A percentile compares a stretch with the other conserved stretches of the same genome.
Evolutionary conservation across 2,797 vertebrate genomes (phyloP).

Genomic region (Cygnus olor): DNA sequence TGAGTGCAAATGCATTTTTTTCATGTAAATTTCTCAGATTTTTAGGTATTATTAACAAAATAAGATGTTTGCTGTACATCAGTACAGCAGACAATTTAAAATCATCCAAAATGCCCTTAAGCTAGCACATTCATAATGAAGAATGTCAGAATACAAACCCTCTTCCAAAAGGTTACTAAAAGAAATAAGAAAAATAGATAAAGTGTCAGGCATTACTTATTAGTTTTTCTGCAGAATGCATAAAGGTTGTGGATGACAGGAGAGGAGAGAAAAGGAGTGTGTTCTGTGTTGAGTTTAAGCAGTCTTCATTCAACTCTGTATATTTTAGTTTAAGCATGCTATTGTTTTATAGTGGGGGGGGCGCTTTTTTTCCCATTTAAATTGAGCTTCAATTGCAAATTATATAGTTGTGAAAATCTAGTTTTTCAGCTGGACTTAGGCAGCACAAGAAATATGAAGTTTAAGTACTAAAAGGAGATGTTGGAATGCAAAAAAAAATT

Average conservation of each 20-base stretch:
- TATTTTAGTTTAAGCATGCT: neutral
- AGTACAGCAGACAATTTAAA: neutral
- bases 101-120: neutral
- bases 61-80: neutral
- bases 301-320: neutral
- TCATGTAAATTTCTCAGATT: neutral
- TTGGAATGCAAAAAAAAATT: neutral
- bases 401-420: neutral
- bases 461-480: neutral
- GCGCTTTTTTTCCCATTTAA: neutral
- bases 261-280: neutral
- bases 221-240: neutral
- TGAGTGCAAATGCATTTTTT: neutral
- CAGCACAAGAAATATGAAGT: neutral
- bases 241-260: neutral
- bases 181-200: slow-evolving; percentile 5
- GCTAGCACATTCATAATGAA: neutral
- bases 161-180: neutral
- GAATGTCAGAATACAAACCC: neutral
- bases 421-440: neutral
- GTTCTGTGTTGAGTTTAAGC: neutral
- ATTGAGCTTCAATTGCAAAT: neutral
- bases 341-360: neutral
- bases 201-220: neutral
- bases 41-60: slow-evolving; percentile 10